Conservation (phyloP, 2,113 vertebrate species). For the Osmerus mordax region DNA sequence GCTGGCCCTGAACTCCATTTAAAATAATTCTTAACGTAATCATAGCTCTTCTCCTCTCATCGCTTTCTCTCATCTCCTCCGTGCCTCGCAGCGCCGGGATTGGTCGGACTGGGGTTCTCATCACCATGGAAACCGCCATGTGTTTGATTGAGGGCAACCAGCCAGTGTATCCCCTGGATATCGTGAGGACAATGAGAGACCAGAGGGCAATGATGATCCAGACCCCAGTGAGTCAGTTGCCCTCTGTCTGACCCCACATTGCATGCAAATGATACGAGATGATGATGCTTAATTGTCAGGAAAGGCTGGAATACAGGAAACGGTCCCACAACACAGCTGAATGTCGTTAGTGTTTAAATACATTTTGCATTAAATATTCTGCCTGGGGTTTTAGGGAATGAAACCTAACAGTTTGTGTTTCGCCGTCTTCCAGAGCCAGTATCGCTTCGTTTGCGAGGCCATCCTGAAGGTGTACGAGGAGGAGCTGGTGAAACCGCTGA, state of each 20-base stretch:
- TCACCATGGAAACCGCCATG: slow-evolving; percentile 98
- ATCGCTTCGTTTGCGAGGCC: slow-evolving; percentile 97
- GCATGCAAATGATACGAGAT: too few species aligned
- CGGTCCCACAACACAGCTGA: too few species aligned
- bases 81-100: slow-evolving; percentile 83
- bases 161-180: slow-evolving; percentile 93
- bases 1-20: too few species aligned
- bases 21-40: too few species aligned
- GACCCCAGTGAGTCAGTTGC: slow-evolving; percentile 81
- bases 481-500: slow-evolving; percentile 83
- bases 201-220: slow-evolving; percentile 99
- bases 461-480: slow-evolving; percentile 97
- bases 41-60: neutral
- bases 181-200: slow-evolving; percentile 97
- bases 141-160: slow-evolving; percentile 98
- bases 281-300: too few species aligned
- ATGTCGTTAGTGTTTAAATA: too few species aligned
- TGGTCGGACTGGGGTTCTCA: slow-evolving; percentile 94
- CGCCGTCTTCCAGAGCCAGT: slow-evolving; percentile 85
- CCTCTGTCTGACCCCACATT: neutral
- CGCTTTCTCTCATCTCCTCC: neutral
- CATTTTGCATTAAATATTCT: too few species aligned
- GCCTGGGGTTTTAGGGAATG: too few species aligned
- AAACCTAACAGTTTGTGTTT: neutral
- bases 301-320: too few species aligned